phyloP scores from a whole-genome alignment of 2,113 vertebrate genomes.

The Acrocephalus kingi region DNA sequence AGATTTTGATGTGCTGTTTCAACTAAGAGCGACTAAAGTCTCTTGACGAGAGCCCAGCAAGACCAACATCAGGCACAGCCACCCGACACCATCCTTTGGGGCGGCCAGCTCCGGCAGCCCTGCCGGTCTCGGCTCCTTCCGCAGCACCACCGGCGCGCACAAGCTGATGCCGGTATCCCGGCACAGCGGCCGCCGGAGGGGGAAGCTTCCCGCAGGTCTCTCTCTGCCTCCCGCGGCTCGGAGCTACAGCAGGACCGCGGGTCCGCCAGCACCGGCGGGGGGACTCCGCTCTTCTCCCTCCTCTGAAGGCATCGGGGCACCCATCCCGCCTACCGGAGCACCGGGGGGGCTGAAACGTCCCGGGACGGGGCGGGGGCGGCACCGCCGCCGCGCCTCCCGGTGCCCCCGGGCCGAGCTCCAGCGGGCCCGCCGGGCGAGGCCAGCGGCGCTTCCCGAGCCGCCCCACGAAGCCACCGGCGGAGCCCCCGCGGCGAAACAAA shows the following conservation, averaged over 20 bases:
- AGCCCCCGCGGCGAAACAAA: slow-evolving; percentile 14
- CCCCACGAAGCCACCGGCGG: neutral
- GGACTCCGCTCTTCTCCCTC: neutral
- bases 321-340: neutral
- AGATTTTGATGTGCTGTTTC: neutral
- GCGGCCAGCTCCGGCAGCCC: neutral
- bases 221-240: neutral
- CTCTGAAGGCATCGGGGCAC: neutral
- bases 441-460: neutral
- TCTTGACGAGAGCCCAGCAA: neutral
- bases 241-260: neutral
- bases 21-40: neutral
- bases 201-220: neutral
- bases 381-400: neutral
- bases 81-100: fast-evolving
- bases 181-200: neutral
- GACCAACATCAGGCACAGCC: neutral
- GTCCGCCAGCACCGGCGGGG: neutral
- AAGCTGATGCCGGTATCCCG: neutral
- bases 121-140: neutral
- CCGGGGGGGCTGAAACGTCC: neutral
- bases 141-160: fast-evolving
- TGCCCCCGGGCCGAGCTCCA: neutral
- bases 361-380: neutral
- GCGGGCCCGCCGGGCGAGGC: neutral